A percentile compares a stretch with the other conserved stretches of the same genome.
These are phyloP conservation scores for Aradus depressus DNA, from an alignment of 2,888 invertebrate genomes.

Conservation along the genomic window DNA sequence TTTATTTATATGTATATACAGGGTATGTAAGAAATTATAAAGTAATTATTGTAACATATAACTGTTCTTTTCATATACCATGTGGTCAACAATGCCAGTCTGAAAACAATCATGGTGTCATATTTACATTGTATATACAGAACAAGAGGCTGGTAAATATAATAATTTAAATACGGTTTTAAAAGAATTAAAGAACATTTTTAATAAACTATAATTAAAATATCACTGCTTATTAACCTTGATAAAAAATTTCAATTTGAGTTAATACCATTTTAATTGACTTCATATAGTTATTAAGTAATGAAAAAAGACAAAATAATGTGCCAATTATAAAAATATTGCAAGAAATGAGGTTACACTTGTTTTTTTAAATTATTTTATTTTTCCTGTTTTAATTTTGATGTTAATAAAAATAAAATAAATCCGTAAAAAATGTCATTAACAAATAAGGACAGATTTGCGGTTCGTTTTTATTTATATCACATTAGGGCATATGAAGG, in stretches of 20 bases:
- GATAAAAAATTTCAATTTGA: conserved; percentile 21
- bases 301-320: conserved; percentile 26
- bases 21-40: conserved; percentile 19
- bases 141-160: conserved; percentile 29
- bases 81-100: conserved; percentile 30
- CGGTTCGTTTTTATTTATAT: too few relatives aligned
- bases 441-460: too few relatives aligned
- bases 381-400: not conserved
- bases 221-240: conserved; percentile 23
- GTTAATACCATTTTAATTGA: conserved; percentile 25
- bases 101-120: conserved; percentile 30
- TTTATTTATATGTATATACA: not conserved
- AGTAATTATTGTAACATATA: conserved; percentile 22
- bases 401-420: too few relatives aligned
- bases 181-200: conserved; percentile 5
- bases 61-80: conserved; percentile 28
- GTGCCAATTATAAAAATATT: too few relatives aligned
- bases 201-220: conserved; percentile 20
- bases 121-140: conserved; percentile 31
- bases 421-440: too few relatives aligned
- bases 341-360: conserved; percentile 19
- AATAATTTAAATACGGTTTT: not conserved
- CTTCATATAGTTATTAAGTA: conserved; percentile 25
- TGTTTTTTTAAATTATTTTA: not conserved
- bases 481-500: too few relatives aligned